A percentile compares a stretch with the other conserved stretches of the same genome.
phyloP scores from a whole-genome alignment of 2,113 vertebrate species.

The Xerus inauris region DNA sequence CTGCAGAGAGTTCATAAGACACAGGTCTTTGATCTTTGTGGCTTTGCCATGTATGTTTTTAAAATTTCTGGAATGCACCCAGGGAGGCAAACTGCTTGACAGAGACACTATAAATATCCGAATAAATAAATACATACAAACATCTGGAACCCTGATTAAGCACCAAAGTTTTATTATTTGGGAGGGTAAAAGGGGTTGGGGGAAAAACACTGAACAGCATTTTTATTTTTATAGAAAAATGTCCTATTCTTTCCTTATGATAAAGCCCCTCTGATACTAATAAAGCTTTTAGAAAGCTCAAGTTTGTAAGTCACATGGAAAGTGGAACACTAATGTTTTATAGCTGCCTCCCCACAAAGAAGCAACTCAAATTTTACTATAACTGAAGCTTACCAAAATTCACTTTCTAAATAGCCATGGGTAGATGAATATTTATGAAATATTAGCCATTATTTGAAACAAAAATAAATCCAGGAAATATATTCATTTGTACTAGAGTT shows the following conservation, averaged over 20 bases:
- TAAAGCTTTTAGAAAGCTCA: neutral
- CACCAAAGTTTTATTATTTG: conserved; percentile 66
- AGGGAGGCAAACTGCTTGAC: conserved; percentile 79
- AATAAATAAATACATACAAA: conserved; percentile 83
- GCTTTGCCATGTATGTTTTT: conserved; percentile 80
- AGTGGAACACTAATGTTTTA: neutral
- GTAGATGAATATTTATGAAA: neutral
- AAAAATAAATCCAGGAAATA: conserved; percentile 34
- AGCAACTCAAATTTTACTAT: neutral
- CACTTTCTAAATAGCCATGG: neutral
- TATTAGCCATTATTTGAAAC: neutral
- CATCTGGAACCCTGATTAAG: conserved; percentile 84
- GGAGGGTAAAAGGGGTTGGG: too few species aligned
- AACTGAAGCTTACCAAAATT: neutral
- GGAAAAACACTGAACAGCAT: neutral
- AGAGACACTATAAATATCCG: conserved; percentile 83
- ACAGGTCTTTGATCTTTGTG: conserved; percentile 80
- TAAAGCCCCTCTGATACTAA: conserved; percentile 59
- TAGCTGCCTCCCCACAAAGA: neutral
- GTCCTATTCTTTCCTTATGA: conserved; percentile 26
- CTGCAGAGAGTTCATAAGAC: conserved; percentile 68
- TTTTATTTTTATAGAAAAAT: conserved; percentile 69
- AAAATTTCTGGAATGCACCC: conserved; percentile 83
- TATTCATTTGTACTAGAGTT: neutral
- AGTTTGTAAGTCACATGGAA: neutral